Evolutionary conservation across 2,113 vertebrate genomes (phyloP), one percentile per base, ranked within the genome.

Genomic region (Larimichthys polyactis): DNA sequence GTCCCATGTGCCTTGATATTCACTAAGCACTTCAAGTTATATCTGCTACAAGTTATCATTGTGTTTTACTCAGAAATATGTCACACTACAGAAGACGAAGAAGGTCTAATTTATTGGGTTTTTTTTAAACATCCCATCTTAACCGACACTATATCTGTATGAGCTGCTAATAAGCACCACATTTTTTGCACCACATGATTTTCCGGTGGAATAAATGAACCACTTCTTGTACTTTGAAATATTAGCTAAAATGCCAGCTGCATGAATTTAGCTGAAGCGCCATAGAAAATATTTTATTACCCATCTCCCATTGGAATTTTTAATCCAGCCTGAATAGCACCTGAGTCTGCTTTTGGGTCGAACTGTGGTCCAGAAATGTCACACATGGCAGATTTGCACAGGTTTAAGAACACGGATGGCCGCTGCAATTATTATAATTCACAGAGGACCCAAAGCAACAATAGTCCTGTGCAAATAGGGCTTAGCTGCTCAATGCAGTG

Each of bases 361-460:
- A 71, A 54, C 73, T n/a, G 29, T 52, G 36, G 49, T 65, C 72
- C 74, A 87, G 52, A 79, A 85, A 83, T 62, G 69, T 77, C 86
- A 83, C 72, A 67, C 22, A 55, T 52, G 62, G 73, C 52, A 51
- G 64, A 72, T 67, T 77, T 46, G 29, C 65, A 66, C 55, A 77
- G 68, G 69, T 87, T 82, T 65, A 51, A 66, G 58, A 68, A 60
- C 36, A 46, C 9, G n/a, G 70, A 64, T 75, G 75, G 36, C 66
- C 9, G 1, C 81, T 51, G 66, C 76, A 80, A 72, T 86, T 58
- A 67, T 75, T 29, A 27, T 32, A 73, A 79, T 71, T 79, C 71
- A 71, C 62, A 58, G 67, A 76, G 52, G 54, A 71, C 15, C 17
- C 17, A n/a, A 51, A n/a, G 67, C 77, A 63, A 83, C 75, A 82